Base-by-base conservation (phyloP, 2,888 invertebrate species). In the Yponomeuta cagnagella region DNA sequence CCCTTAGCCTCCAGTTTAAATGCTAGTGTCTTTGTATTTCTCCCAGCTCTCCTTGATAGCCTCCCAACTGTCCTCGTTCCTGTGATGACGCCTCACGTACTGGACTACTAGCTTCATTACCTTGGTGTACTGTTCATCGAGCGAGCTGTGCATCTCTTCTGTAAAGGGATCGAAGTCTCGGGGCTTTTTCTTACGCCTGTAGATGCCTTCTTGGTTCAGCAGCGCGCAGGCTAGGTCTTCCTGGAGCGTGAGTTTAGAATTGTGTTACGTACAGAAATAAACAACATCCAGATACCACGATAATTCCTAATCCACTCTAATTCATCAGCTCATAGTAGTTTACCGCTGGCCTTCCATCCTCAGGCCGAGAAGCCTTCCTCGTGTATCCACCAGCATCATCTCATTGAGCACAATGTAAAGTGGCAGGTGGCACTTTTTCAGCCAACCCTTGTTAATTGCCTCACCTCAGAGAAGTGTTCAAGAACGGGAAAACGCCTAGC, bases 371-470 rank as follows among this genome's bases (percentile, higher is more conserved):
- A 96, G 83, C 1, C 94, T 93, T 58, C 84, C 82, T 76, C 93
- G 93, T 0, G 95, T 93, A 76, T 95, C 93, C 1, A 88, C 85
- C 12, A 95, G 94, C 71, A 96, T 87, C 74, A 93, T 89, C 75
- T 96, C 95, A 82, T 96, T 96, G 82, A 94, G 94, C 70, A 96
- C 93, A 37, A 96, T 93, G 80, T 95, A 94, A 63, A 95, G 88
- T 5, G 94, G 94, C 12, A 96, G 95, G 2, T 93, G 90, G 83
- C 95, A 96, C 77, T 94, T 93, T 70, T 93, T 90, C 74, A 96
- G 89, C 96, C 96, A 96, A 77, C 94, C 93, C 58, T 94, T 83
- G 80, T 96, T 4, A 33, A 33, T 33, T 2, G 3, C 33, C 33
- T 33, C 33, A 33, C 33, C 33, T 33, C 33, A 33, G 33, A 33